Base-by-base conservation (phyloP, 1,140 invertebrate genomes). In the Helicorthomorpha holstii region DNA sequence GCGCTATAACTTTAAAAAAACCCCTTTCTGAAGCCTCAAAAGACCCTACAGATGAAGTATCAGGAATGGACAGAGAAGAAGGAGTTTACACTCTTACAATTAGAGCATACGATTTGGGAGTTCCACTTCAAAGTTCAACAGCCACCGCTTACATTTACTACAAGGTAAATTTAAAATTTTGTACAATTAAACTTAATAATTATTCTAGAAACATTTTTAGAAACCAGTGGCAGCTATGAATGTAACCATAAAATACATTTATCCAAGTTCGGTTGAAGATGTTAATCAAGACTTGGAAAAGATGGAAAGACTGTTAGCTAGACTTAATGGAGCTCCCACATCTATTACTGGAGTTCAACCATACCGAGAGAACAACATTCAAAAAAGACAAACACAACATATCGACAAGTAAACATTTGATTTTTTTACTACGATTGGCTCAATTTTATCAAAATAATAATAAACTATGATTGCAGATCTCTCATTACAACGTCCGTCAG, bases 101-200 rank as follows among this genome's bases (percentile, higher is more conserved):
- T 25, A 24, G 61, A 34, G 61, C 60, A 2, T 58, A 62, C 25
- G 61, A 62, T 41, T 51, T 54, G 21, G 61, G 61, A 3, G 55
- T 62, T 25, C 61, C 61, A 1, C 53, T 57, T 12, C 42, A 49
- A 27, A 59, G 26, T 16, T 49, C 54, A 1, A 57, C 51, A 0
- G 54, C 57, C 21, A 52, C 54, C 44, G 57, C 60, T n/a, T 54
- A 57, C 42, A 56, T 62, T 4, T 55, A 34, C 16, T 34, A 7
- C 16, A 34, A 34, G 29, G 29, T 34, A 34, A 34, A n/a, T n/a
- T n/a, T n/a, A n/a, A n/a, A n/a, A n/a, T n/a, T n/a, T n/a, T n/a
- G n/a, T n/a, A n/a, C n/a, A n/a, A n/a, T n/a, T n/a, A n/a, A n/a
- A n/a, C n/a, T n/a, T n/a, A n/a, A n/a, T n/a, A n/a, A n/a, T n/a